These are phyloP conservation scores for Melanerpes formicivorus DNA, from an alignment of 2,113 vertebrate genomes.

Conservation along the genomic window DNA sequence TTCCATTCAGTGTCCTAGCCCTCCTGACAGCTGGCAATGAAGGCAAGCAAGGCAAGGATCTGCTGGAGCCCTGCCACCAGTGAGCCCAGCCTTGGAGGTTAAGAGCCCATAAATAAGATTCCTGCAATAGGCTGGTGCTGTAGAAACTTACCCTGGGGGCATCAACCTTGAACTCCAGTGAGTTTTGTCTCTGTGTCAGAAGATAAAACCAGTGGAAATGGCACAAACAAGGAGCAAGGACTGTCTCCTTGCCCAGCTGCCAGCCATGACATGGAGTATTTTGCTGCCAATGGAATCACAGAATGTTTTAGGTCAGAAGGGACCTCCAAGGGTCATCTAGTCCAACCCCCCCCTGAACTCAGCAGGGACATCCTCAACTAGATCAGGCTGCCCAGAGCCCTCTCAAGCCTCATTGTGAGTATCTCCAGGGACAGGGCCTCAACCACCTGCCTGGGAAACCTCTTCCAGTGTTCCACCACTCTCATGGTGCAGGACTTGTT, in stretches of 20 bases:
- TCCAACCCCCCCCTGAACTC: no score
- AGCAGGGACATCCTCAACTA: no score
- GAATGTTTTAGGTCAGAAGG: no score
- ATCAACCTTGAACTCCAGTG: not conserved
- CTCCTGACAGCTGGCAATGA: not conserved
- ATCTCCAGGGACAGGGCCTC: no score
- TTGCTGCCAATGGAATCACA: not conserved
- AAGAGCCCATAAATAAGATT: not conserved
- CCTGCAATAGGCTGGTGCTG: not conserved
- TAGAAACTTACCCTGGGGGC: not conserved
- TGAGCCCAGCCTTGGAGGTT: not conserved
- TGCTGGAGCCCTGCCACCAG: not conserved
- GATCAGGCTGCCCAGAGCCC: no score
- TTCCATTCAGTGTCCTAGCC: not conserved
- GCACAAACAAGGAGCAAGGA: not conserved
- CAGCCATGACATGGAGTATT: rapidly evolving
- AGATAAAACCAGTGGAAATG: not conserved
- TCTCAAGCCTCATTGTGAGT: no score
- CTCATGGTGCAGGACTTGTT: no score
- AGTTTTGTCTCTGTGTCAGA: not conserved
- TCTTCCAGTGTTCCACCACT: no score
- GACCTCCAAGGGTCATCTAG: no score
- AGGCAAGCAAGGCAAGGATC: not conserved
- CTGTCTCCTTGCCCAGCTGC: not conserved
- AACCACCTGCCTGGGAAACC: no score